Percentiles rank a stretch among this genome's conserved stretches.
Conservation (phyloP, 2,888 invertebrate genomes). For the Hypselothyrea guttata region DNA sequence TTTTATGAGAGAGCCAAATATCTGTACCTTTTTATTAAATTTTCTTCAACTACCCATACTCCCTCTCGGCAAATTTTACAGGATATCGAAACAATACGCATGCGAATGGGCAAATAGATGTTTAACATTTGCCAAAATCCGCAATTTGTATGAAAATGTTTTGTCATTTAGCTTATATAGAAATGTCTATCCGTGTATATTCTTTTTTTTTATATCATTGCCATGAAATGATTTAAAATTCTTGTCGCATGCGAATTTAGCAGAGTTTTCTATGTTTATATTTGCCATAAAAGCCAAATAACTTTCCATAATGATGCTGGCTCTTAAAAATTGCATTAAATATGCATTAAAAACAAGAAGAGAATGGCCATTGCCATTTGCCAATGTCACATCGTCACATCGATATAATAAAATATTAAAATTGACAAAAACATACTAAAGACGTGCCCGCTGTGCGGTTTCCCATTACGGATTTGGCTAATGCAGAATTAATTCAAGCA, state of each 20-base stretch:
- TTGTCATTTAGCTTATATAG: constrained; percentile 43
- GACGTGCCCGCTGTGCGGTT: constrained; percentile 37
- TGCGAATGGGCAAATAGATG: constrained; percentile 37
- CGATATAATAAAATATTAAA: constrained; percentile 61
- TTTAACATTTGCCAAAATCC: constrained; percentile 43
- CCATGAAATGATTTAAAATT: constrained; percentile 60
- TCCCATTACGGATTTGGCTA: too few relatives aligned
- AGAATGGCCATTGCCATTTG: constrained; percentile 21
- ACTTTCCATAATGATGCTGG: constrained; percentile 51
- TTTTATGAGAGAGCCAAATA: background rate
- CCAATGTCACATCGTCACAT: constrained; percentile 23
- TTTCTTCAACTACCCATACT: background rate
- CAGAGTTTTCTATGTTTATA: constrained; percentile 64
- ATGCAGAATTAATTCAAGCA: constrained; percentile 41
- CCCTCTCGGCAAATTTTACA: background rate
- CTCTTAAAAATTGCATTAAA: constrained; percentile 71
- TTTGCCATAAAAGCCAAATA: constrained; percentile 66
- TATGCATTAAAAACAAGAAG: constrained; percentile 66
- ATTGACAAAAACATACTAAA: constrained; percentile 30
- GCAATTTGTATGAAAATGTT: constrained; percentile 71
- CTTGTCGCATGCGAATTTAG: constrained; percentile 64
- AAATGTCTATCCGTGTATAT: constrained; percentile 12
- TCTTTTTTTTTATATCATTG: background rate
- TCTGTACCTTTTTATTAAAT: background rate
- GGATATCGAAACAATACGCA: constrained; percentile 46